Base-by-base conservation (phyloP, 1,140 invertebrate genomes). In the Zaprionus ghesquierei region DNA sequence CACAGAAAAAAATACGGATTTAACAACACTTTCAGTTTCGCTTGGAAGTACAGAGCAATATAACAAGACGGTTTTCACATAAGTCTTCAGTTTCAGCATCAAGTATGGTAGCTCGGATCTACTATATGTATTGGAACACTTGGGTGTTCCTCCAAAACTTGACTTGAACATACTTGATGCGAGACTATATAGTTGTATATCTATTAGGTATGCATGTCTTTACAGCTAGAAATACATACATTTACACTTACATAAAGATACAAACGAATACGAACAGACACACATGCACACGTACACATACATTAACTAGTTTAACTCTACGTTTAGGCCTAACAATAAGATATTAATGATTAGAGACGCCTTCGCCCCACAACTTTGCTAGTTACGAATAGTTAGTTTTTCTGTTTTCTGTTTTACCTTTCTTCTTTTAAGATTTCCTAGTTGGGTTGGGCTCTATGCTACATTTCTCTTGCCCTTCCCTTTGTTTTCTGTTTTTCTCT, bases 191-290 rank as follows among this genome's bases (percentile, higher is more conserved):
- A 41, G 38, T 49, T 20, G 1, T 53, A 31, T 54, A 27, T 44
- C n/a, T 27, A 18, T 8, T 41, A 50, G 18, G 25, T 20, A 31
- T 61, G 20, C 65, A 35, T 51, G 51, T 58, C 33, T 54, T 66
- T 85, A 85, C 31, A 46, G 8, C 82, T 86, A 87, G 63, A 68
- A 69, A 49, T 69, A 82, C 78, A 58, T 75, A 84, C 79, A 71
- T 70, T 89, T 87, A 87, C 33, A 29, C 69, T 82, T 81, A 87
- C 82, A 86, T 87, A 65, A 87, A 86, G 79, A 87, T 86, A 86
- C 82, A 87, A 87, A 81, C 74, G 65, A 75, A 74, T 51, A 64
- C 58, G 68, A 64, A 86, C 65, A 86, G 64, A 81, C 74, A 81
- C 74, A 78, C 81, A 69, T 63, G 44, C 71, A 82, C 79, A 70